Evolutionary conservation across 2,113 vertebrate genomes (phyloP).

Genomic region (Cercocebus atys): DNA sequence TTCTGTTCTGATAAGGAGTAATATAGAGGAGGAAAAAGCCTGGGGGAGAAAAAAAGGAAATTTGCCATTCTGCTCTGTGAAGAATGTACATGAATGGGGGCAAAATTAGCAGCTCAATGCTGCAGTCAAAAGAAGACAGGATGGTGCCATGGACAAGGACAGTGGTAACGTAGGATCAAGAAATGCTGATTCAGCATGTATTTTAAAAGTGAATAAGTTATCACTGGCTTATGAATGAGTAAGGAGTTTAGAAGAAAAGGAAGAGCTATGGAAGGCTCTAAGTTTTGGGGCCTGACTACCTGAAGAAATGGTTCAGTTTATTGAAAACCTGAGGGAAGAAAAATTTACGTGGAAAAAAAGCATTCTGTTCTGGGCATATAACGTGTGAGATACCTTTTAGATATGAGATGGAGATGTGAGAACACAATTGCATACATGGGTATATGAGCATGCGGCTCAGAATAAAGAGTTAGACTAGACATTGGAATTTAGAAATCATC

Average conservation of each 20-base stretch:
- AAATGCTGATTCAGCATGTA: neutral
- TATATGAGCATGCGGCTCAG: neutral
- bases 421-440: neutral
- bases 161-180: neutral
- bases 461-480: neutral
- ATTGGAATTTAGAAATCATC: neutral
- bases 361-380: neutral
- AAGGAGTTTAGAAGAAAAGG: neutral
- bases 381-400: neutral
- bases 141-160: too few species aligned
- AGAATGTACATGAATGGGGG: neutral
- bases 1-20: neutral
- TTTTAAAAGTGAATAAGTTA: neutral
- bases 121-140: neutral
- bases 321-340: neutral
- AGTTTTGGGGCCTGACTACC: neutral
- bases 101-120: neutral
- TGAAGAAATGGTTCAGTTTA: neutral
- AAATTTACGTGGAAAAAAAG: neutral
- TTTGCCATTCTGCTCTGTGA: neutral
- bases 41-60: neutral
- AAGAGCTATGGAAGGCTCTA: neutral
- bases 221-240: neutral
- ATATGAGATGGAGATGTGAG: neutral
- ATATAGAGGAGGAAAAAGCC: neutral